Evolutionary conservation across 2,113 vertebrate species (phyloP).

Genomic region (Pogonocichla stellata): DNA sequence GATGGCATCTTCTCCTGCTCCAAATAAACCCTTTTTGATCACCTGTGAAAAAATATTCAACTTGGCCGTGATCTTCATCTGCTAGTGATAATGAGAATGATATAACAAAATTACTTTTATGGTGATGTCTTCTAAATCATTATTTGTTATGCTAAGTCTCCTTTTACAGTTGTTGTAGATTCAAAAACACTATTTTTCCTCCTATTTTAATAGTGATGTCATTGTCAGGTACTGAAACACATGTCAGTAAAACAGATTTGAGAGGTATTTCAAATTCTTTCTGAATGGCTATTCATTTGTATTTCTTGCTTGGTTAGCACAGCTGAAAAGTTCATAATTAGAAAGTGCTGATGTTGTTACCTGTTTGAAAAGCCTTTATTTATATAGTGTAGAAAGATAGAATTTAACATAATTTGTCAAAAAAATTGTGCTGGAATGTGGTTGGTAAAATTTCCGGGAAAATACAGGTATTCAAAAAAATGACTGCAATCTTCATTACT

Average conservation of each 20-base stretch:
- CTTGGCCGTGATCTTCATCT: background rate
- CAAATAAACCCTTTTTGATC: background rate
- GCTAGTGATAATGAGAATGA: background rate
- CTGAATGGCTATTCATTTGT: background rate
- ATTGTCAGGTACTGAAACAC: background rate
- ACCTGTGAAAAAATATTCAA: background rate
- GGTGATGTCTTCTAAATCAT: background rate
- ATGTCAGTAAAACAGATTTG: background rate
- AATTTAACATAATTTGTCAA: background rate
- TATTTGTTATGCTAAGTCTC: background rate
- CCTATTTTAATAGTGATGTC: background rate
- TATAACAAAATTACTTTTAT: background rate
- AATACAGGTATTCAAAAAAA: background rate
- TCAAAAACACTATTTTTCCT: background rate
- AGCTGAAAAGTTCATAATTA: background rate
- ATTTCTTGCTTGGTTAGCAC: background rate
- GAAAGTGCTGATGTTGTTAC: background rate
- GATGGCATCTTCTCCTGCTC: background rate
- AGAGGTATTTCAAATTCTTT: background rate
- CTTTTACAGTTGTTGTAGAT: background rate
- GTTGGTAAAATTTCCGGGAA: background rate
- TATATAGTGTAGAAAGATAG: background rate
- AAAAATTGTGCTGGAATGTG: background rate
- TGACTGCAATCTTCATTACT: background rate
- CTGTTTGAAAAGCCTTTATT: background rate